phyloP scores from a whole-genome alignment of 2,113 vertebrate genomes.

The Caracal caracal region DNA sequence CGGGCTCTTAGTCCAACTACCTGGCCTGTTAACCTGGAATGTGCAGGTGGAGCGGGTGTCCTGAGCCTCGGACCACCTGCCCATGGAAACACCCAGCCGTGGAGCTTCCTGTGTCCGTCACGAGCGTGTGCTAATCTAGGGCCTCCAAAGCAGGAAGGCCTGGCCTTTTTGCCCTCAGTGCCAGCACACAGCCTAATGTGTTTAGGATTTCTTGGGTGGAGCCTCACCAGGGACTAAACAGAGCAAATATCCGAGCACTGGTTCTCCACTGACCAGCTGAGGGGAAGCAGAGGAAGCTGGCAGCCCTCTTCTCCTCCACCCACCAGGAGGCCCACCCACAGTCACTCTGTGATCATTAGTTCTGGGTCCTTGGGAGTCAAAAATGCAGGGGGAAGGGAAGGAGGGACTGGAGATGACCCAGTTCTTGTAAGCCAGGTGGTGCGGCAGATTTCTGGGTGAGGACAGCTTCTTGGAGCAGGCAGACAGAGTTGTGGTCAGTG shows the following conservation, averaged over 20 bases:
- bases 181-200: no score
- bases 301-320: not conserved
- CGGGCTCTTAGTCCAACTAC: rapidly evolving
- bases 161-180: no score
- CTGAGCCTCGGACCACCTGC: not conserved
- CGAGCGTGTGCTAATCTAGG: not conserved
- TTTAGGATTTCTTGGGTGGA: not conserved
- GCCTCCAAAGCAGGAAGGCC: not conserved
- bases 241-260: not conserved
- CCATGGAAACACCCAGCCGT: not conserved
- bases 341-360: not conserved
- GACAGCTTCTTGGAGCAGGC: conserved; percentile 32
- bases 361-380: not conserved
- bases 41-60: not conserved
- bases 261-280: not conserved
- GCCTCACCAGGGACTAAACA: not conserved
- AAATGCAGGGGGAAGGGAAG: not conserved
- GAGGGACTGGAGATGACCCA: not conserved
- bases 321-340: not conserved
- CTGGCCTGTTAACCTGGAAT: not conserved
- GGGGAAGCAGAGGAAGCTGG: not conserved
- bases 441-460: not conserved
- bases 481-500: not conserved
- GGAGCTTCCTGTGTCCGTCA: not conserved
- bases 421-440: not conserved